Evolutionary conservation across 2,888 invertebrate species (phyloP), one percentile per base, ranked within the genome.

Genomic region (Leptopilina drosophilae): DNA sequence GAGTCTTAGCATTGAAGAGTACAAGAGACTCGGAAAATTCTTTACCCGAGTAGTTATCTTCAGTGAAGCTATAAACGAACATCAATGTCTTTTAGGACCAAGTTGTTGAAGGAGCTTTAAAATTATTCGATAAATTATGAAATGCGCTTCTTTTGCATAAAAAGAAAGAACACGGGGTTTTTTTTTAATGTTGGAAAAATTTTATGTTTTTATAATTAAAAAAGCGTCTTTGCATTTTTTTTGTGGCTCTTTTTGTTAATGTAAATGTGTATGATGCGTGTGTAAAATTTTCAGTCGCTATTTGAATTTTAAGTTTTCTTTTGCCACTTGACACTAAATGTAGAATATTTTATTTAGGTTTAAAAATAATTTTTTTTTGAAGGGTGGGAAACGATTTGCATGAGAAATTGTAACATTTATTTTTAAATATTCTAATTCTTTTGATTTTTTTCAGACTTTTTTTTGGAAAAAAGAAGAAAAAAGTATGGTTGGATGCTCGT

Each of bases 11-110:
- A 73, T 53, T 53, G 33, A 73, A 56, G 46, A 42, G 42, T 73
- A 33, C 56, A 73, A 73, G 73, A 33, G 6, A 59, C 73, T 73
- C 4, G 40, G 40, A 5, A 56, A 73, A 73, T 56, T 73, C 73
- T 56, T 73, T 73, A 73, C 56, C 73, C 56, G 9, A n/a, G 73
- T 73, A 73, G 73, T 59, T 73, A 59, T 73, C 73, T 73, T 73
- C 73, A 56, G 33, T 56, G 56, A 7, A 33, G 26, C 73, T 73
- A 73, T 56, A 73, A 40, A 33, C 73, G 73, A 73, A 73, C 56
- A 59, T 73, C 56, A 73, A 73, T 73, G 53, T 73, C 56, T 73
- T 73, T 59, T 9, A n/a, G 69, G 46, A 69, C 33, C 33, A 73
- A 73, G 56, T 59, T 49, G 73, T 56, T 73, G 33, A 59, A 56